A percentile compares a stretch with the other conserved stretches of the same genome.
These are phyloP conservation scores for Tachina lurida DNA, from an alignment of 2,888 invertebrate species.

Conservation along the genomic window DNA sequence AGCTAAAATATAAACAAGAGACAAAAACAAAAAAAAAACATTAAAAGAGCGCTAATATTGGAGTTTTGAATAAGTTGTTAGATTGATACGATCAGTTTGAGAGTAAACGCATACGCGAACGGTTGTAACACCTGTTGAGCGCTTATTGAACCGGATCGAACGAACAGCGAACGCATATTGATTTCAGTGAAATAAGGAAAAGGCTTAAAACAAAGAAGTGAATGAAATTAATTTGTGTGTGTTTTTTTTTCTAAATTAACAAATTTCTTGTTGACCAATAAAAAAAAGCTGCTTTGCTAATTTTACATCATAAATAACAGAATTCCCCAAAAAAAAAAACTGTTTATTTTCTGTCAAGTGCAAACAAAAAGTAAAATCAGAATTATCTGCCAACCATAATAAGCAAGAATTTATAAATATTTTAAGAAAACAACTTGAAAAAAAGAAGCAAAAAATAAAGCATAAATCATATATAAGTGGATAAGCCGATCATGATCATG, in stretches of 20 bases:
- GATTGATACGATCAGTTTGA: conserved; percentile 78
- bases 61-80: conserved; percentile 55
- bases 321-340: conserved; percentile 2
- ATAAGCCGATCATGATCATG: conserved; percentile 45
- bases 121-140: conserved; percentile 80
- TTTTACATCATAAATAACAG: neutral
- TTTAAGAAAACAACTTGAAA: conserved; percentile 11
- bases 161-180: neutral
- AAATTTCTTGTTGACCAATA: neutral
- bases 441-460: conserved; percentile 28
- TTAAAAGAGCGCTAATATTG: conserved; percentile 47
- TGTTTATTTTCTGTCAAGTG: conserved; percentile 41
- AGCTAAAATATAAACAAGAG: conserved; percentile 20
- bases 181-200: neutral
- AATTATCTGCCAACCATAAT: conserved; percentile 29
- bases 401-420: conserved; percentile 44
- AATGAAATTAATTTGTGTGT: neutral
- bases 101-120: conserved; percentile 81
- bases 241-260: neutral
- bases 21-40: conserved; percentile 31
- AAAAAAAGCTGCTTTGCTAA: neutral
- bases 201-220: neutral
- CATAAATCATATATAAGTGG: conserved; percentile 60
- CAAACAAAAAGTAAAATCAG: neutral
- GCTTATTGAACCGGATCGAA: conserved; percentile 38